Evolutionary conservation across 92 coral and sea anemone species (phyloP).

Genomic region (Epizoanthus rinbou): DNA sequence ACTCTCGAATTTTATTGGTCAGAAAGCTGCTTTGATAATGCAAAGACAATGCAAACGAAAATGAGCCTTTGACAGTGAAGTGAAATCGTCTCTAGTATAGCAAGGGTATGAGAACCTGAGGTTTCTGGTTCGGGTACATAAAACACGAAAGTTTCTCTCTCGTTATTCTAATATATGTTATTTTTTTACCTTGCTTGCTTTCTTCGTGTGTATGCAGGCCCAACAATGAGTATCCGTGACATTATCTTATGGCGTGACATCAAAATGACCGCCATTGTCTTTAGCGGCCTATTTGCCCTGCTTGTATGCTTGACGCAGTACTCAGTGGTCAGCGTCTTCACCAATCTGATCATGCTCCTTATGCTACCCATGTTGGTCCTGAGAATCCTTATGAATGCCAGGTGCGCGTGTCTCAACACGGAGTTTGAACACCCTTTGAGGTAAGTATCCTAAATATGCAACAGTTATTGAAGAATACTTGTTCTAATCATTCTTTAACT

Average conservation of each 20-base stretch:
- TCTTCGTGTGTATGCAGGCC: too few relatives aligned
- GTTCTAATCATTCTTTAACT: not conserved
- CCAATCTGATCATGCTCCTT: slow-evolving; percentile 83
- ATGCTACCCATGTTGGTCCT: slow-evolving; percentile 89
- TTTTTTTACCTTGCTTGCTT: too few relatives aligned
- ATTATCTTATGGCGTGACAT: slow-evolving; percentile 93
- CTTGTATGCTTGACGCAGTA: slow-evolving; percentile 93
- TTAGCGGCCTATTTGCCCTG: slow-evolving; percentile 78
- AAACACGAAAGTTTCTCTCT: too few relatives aligned
- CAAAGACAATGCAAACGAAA: too few relatives aligned
- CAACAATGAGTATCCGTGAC: slow-evolving; percentile 66
- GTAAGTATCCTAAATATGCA: slow-evolving; percentile 53
- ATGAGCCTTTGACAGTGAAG: too few relatives aligned
- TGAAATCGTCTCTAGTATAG: too few relatives aligned
- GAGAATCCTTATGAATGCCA: slow-evolving; percentile 83
- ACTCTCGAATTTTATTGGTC: too few relatives aligned
- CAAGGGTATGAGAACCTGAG: too few relatives aligned
- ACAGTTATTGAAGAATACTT: not conserved
- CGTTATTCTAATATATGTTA: too few relatives aligned
- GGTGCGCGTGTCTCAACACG: slow-evolving; percentile 77
- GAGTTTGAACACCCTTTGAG: slow-evolving; percentile 93
- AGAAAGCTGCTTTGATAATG: too few relatives aligned
- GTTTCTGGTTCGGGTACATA: too few relatives aligned
- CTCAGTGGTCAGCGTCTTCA: slow-evolving; percentile 85
- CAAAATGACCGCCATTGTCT: slow-evolving; percentile 80